These are phyloP conservation scores for Drosophila chauvacae DNA, from an alignment of 1,140 invertebrate species.

Conservation along the genomic window DNA sequence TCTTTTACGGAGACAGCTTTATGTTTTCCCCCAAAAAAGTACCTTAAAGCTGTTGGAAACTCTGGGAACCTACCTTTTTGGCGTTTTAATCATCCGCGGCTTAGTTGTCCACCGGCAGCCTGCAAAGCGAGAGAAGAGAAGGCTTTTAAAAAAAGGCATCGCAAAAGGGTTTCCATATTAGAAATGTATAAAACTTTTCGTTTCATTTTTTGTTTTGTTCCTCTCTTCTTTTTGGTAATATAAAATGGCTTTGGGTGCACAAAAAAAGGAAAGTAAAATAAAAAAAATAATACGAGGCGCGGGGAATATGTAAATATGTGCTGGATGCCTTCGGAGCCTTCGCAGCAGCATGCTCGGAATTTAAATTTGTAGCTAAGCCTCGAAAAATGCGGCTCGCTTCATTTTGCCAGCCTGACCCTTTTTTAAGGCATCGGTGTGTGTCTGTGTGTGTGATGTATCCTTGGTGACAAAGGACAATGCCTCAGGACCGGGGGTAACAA, in stretches of 20 bases:
- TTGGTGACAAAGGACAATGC: slow-evolving; percentile 59
- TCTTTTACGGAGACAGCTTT: too few relatives aligned
- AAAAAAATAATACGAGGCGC: slow-evolving; percentile 23
- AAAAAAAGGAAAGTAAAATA: not conserved
- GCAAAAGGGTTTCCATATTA: slow-evolving; percentile 75
- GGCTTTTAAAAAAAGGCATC: slow-evolving; percentile 40
- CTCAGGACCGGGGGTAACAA: slow-evolving; percentile 55
- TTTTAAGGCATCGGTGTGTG: slow-evolving; percentile 30
- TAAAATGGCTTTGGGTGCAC: slow-evolving; percentile 53
- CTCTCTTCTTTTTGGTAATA: slow-evolving; percentile 32
- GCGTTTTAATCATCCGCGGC: slow-evolving; percentile 69
- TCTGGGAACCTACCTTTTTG: slow-evolving; percentile 61
- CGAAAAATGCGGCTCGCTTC: slow-evolving; percentile 61
- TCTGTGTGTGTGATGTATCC: slow-evolving; percentile 63
- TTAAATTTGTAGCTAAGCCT: slow-evolving; percentile 70
- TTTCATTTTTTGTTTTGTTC: slow-evolving; percentile 21
- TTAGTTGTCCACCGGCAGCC: slow-evolving; percentile 33
- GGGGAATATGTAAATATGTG: slow-evolving; percentile 73
- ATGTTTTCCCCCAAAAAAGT: not conserved
- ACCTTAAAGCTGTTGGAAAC: slow-evolving; percentile 16
- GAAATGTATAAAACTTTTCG: slow-evolving; percentile 71
- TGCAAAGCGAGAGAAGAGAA: slow-evolving; percentile 32
- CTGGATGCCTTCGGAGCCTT: slow-evolving; percentile 51
- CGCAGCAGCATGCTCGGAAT: slow-evolving; percentile 69
- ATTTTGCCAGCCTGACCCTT: slow-evolving; percentile 63